phyloP scores from a whole-genome alignment of 2,113 vertebrate genomes.

The Epinephelus lanceolatus region DNA sequence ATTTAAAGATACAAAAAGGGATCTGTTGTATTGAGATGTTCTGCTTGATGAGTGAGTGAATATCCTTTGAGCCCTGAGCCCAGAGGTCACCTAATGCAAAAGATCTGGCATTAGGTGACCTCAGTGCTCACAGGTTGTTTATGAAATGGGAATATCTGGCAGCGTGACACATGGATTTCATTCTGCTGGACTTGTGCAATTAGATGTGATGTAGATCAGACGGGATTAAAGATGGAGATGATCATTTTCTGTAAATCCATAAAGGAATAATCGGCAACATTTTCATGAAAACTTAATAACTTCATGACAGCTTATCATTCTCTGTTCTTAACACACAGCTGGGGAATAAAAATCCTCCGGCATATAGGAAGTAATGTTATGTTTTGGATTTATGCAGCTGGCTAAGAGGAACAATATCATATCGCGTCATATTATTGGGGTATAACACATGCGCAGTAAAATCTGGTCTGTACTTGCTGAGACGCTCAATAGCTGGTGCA shows the following conservation, averaged over 20 bases:
- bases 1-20: slow-evolving; percentile 81
- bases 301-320: neutral
- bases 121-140: neutral
- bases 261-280: slow-evolving; percentile 6
- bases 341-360: neutral
- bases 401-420: no score
- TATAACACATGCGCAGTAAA: no score
- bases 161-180: neutral
- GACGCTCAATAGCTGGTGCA: no score
- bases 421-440: no score
- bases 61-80: slow-evolving; percentile 33
- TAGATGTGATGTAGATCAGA: slow-evolving; percentile 1
- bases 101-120: neutral
- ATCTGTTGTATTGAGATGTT: slow-evolving; percentile 47
- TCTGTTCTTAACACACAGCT: neutral
- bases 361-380: slow-evolving; percentile 24
- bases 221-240: slow-evolving; percentile 9
- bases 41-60: slow-evolving; percentile 22
- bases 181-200: slow-evolving; percentile 36
- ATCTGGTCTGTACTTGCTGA: no score
- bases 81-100: slow-evolving; percentile 5
- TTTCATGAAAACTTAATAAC: neutral
- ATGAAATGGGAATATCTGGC: slow-evolving; percentile 3
- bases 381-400: neutral
- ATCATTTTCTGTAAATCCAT: neutral